phyloP scores from a whole-genome alignment of 2,113 vertebrate genomes.

The Barbus barbus region DNA sequence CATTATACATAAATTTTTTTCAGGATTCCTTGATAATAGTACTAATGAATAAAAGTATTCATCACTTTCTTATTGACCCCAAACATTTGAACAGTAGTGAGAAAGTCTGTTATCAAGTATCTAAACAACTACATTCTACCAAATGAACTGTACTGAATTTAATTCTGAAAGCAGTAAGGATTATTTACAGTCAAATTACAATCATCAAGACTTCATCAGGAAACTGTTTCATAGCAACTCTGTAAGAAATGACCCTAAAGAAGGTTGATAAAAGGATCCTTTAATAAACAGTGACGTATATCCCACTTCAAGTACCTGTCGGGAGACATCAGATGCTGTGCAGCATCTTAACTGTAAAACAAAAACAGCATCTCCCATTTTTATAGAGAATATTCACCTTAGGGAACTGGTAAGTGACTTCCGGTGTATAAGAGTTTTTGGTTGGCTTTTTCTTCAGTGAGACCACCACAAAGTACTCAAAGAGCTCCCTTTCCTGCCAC shows the following conservation, averaged over 20 bases:
- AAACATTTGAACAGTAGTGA: neutral
- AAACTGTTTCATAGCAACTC: neutral
- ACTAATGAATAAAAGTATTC: neutral
- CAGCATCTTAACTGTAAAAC: neutral
- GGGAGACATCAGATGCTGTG: neutral
- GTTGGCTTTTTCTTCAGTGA: slow-evolving; percentile 97
- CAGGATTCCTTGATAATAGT: neutral
- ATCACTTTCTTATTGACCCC: neutral
- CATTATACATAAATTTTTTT: too few species aligned
- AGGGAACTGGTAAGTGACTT: slow-evolving; percentile 98
- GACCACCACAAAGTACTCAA: slow-evolving; percentile 98
- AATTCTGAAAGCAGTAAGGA: slow-evolving; percentile 7
- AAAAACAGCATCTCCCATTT: too few species aligned
- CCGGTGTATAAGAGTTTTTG: slow-evolving; percentile 91
- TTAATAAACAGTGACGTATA: neutral
- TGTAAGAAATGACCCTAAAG: neutral
- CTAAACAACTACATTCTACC: neutral
- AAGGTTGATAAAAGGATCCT: neutral
- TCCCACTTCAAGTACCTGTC: neutral
- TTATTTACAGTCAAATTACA: too few species aligned
- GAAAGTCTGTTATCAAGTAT: neutral
- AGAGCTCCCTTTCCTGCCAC: slow-evolving; percentile 97
- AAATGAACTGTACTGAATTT: too few species aligned
- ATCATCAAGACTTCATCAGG: slow-evolving; percentile 7
- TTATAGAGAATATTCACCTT: slow-evolving; percentile 53